phyloP scores from a whole-genome alignment of 2,888 invertebrate species.

The Epinotia ramella region DNA sequence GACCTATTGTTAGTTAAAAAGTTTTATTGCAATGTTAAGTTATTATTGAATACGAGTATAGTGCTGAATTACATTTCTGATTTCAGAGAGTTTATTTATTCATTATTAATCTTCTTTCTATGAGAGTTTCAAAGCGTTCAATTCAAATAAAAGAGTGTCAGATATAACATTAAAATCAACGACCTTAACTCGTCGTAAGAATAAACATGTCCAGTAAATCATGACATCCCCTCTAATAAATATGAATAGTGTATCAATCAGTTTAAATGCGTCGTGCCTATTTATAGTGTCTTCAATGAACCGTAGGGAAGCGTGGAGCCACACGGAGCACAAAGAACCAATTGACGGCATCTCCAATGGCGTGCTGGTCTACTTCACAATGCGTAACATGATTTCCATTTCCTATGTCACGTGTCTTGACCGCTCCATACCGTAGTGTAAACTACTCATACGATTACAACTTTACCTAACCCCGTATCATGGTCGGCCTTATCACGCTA shows the following conservation, averaged over 20 bases:
- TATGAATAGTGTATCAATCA: conserved; percentile 66
- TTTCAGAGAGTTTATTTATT: neutral
- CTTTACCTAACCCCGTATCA: too few species aligned
- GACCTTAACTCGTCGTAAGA: conserved; percentile 37
- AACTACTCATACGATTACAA: neutral
- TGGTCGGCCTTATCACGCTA: too few species aligned
- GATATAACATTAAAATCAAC: conserved; percentile 36
- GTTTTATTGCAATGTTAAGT: conserved; percentile 3
- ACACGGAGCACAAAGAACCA: conserved; percentile 58
- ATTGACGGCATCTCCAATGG: conserved; percentile 70
- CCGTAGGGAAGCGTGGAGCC: conserved; percentile 67
- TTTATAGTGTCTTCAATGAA: conserved; percentile 68
- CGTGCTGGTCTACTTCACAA: conserved; percentile 50
- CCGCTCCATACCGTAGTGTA: neutral
- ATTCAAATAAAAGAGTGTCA: conserved; percentile 1
- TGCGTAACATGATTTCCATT: conserved; percentile 44
- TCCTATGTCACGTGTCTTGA: conserved; percentile 37
- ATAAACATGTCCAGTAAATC: conserved; percentile 43
- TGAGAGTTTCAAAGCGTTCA: neutral
- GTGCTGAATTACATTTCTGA: conserved; percentile 18
- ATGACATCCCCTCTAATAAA: conserved; percentile 40
- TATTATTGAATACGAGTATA: conserved; percentile 1
- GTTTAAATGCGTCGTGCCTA: conserved; percentile 65
- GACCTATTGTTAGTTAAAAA: conserved; percentile 29
- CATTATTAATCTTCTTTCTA: neutral